phyloP scores from a whole-genome alignment of 2,888 invertebrate species.

The Pseudococcus viburni region DNA sequence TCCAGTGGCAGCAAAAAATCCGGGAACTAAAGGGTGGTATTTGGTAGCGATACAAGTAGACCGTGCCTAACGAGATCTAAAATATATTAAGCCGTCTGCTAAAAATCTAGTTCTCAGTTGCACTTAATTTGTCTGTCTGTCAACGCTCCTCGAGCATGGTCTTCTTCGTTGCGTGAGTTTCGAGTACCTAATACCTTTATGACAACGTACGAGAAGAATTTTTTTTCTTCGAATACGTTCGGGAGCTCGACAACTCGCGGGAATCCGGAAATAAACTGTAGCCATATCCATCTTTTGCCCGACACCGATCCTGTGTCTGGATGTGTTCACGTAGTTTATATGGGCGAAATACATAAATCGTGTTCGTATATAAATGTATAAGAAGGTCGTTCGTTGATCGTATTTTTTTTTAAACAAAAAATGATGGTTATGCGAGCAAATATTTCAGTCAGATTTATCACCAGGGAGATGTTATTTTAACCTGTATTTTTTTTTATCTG shows the following conservation, averaged over 20 bases:
- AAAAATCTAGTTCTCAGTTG: constrained; percentile 64
- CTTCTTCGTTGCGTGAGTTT: background rate
- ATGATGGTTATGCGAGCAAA: constrained; percentile 35
- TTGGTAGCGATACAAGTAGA: constrained; percentile 44
- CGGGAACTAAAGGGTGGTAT: constrained; percentile 61
- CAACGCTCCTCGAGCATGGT: constrained; percentile 28
- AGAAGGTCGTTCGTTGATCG: constrained; percentile 38
- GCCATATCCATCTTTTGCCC: background rate
- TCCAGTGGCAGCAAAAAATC: constrained; percentile 32
- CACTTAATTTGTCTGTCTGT: constrained; percentile 66
- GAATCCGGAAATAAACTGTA: constrained; percentile 38
- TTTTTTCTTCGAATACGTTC: constrained; percentile 17
- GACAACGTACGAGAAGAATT: constrained; percentile 55
- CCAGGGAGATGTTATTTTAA: background rate
- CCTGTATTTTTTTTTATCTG: too few species aligned
- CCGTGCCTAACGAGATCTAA: constrained; percentile 63
- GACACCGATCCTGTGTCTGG: background rate
- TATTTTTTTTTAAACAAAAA: background rate
- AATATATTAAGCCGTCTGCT: constrained; percentile 64
- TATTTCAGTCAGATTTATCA: background rate
- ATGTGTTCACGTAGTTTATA: background rate
- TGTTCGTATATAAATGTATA: constrained; percentile 7
- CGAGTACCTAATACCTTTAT: background rate
- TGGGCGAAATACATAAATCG: background rate
- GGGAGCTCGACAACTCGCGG: background rate